These are phyloP conservation scores for Camponotus floridanus DNA, from an alignment of 1,140 invertebrate genomes.

Conservation along the genomic window DNA sequence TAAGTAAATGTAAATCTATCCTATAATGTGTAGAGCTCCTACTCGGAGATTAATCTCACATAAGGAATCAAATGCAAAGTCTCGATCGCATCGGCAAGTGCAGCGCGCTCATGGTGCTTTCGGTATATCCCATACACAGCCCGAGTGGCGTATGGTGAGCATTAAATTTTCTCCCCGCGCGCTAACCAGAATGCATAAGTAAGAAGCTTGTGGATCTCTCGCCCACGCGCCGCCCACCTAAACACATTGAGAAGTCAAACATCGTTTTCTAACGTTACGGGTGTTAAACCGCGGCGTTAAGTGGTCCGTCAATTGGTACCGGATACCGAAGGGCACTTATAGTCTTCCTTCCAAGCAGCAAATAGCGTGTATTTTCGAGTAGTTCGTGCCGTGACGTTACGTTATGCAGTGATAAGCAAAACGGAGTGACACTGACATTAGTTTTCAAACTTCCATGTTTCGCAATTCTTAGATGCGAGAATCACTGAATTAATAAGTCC, in stretches of 20 bases:
- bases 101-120: conserved; percentile 23
- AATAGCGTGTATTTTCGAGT: conserved; percentile 57
- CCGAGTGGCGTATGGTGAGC: conserved; percentile 45
- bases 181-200: conserved; percentile 75
- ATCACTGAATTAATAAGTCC: not conserved
- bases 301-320: conserved; percentile 76
- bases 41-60: conserved; percentile 51
- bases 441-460: not conserved
- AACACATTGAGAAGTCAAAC: conserved; percentile 71
- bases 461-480: not conserved
- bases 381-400: conserved; percentile 50
- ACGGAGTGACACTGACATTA: conserved; percentile 29
- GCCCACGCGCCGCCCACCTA: conserved; percentile 77
- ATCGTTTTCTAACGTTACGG: conserved; percentile 66
- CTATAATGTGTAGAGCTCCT: not conserved
- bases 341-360: conserved; percentile 53
- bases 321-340: conserved; percentile 63
- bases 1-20: conserved; percentile 40
- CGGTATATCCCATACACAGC: conserved; percentile 51
- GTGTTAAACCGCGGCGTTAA: conserved; percentile 75
- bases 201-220: conserved; percentile 71
- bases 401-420: conserved; percentile 53
- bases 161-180: conserved; percentile 69
- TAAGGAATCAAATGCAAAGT: conserved; percentile 56
- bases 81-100: conserved; percentile 60